Percentiles rank a stretch among this genome's conserved stretches.
Conservation (phyloP, 1,140 invertebrate species). For the Meloidogyne chitwoodi region DNA sequence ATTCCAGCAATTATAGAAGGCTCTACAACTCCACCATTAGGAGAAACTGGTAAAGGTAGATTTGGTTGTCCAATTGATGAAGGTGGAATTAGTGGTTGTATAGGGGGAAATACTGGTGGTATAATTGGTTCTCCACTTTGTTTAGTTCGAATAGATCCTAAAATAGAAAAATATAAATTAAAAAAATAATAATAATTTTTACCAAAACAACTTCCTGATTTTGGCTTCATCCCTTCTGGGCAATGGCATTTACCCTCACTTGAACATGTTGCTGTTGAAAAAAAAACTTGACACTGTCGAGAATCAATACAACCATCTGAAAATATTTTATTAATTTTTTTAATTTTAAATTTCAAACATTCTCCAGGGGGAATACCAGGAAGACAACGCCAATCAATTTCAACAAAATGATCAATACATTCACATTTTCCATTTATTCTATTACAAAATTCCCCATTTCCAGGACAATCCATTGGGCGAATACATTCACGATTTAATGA, state of each 20-base stretch:
- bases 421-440: constrained; percentile 23
- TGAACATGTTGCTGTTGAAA: constrained; percentile 10
- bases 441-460: constrained; percentile 34
- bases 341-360: not conserved
- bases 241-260: constrained; percentile 19
- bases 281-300: constrained; percentile 5
- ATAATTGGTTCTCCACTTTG: not conserved
- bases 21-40: not conserved
- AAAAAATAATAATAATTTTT: no score
- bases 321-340: not conserved
- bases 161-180: not conserved
- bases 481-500: constrained; percentile 20
- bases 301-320: constrained; percentile 16
- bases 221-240: constrained; percentile 1
- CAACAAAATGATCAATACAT: constrained; percentile 26
- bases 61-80: not conserved
- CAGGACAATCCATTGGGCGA: constrained; percentile 20
- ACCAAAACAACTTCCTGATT: not conserved
- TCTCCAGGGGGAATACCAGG: constrained; percentile 13
- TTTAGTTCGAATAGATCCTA: not conserved
- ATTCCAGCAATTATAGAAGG: constrained; percentile 15
- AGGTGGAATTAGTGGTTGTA: not conserved
- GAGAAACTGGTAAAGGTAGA: not conserved
- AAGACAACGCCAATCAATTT: constrained; percentile 17
- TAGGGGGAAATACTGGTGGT: not conserved